Conservation (phyloP, 2,888 invertebrate genomes). For the Microplitis manilae region DNA sequence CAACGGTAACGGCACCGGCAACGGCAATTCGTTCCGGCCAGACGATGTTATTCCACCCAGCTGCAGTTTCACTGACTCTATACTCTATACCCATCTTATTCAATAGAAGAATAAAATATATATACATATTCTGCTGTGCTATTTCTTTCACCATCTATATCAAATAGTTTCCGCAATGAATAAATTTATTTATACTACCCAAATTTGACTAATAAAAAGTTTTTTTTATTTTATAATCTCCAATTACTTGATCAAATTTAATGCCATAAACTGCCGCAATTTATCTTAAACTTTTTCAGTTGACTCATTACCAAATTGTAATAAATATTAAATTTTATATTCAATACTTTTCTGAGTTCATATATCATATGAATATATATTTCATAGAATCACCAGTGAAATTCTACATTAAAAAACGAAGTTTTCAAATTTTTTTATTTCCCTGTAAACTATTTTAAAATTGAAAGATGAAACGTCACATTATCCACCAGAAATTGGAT, state of each 20-base stretch:
- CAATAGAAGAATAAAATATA: constrained; percentile 14
- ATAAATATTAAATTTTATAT: no score
- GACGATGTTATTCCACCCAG: constrained; percentile 36
- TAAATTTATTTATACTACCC: constrained; percentile 6
- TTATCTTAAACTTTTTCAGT: not conserved
- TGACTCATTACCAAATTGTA: not conserved
- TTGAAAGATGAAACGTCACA: no score
- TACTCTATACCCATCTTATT: constrained; percentile 9
- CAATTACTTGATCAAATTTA: not conserved
- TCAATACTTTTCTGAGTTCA: no score
- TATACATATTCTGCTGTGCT: constrained; percentile 19
- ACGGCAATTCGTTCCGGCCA: constrained; percentile 32
- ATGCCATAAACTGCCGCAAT: constrained; percentile 3
- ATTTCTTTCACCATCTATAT: constrained; percentile 5
- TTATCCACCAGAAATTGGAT: no score
- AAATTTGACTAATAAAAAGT: constrained; percentile 12
- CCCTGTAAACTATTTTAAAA: no score
- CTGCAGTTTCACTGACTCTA: constrained; percentile 21
- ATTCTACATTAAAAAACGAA: no score
- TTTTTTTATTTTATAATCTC: not conserved
- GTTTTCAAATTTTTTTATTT: no score
- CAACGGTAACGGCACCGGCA: constrained; percentile 30
- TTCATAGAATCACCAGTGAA: no score
- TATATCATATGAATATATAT: no score
- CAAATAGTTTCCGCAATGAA: constrained; percentile 9